phyloP scores from a whole-genome alignment of 2,888 invertebrate species.

The Xanthorhoe designata region DNA sequence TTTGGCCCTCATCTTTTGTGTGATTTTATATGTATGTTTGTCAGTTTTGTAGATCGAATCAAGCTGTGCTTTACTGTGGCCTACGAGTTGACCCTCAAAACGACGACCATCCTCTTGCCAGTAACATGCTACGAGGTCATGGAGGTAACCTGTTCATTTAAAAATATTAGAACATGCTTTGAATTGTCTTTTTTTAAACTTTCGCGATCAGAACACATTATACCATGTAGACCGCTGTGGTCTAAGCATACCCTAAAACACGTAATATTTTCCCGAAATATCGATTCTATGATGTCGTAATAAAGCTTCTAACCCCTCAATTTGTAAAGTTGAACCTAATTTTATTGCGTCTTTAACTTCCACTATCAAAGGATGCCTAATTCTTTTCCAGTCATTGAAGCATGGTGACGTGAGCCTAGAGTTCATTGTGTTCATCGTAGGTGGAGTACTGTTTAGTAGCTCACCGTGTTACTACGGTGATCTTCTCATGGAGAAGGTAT shows the following conservation, averaged over 20 bases:
- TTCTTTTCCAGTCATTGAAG: constrained; percentile 6
- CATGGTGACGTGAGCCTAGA: constrained; percentile 52
- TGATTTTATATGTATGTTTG: constrained; percentile 1
- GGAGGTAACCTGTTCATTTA: constrained; percentile 32
- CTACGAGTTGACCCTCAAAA: constrained; percentile 44
- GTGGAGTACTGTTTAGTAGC: constrained; percentile 38
- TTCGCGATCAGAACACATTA: no score
- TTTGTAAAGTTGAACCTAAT: no score
- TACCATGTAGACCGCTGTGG: no score
- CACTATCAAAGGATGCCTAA: neutral
- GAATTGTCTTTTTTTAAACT: no score
- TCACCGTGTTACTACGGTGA: constrained; percentile 53
- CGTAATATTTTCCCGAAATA: no score
- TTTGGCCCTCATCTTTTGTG: neutral
- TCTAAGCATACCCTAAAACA: no score
- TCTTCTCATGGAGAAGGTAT: constrained; percentile 57
- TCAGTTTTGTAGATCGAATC: constrained; percentile 45
- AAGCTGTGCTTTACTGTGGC: constrained; percentile 36
- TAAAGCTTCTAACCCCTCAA: no score
- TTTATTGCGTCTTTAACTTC: no score
- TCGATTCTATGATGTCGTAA: no score
- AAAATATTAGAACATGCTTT: no score
- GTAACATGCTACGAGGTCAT: constrained; percentile 42
- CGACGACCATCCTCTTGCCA: constrained; percentile 39
- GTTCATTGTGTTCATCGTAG: constrained; percentile 52